phyloP scores from a whole-genome alignment of 2,113 vertebrate genomes.

The Brienomyrus brachyistius region DNA sequence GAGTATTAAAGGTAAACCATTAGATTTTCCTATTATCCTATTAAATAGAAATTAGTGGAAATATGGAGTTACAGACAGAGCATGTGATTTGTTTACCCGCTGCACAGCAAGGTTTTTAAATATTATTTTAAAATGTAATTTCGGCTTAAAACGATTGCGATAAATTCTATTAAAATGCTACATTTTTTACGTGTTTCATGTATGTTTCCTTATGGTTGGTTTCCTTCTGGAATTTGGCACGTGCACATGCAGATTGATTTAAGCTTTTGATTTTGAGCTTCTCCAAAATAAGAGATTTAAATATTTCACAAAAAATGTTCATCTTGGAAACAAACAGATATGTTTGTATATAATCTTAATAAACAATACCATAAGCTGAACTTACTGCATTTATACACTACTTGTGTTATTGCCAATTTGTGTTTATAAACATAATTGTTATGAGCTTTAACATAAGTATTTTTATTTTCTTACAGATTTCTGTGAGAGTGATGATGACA shows the following conservation, averaged over 20 bases:
- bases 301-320: not conserved
- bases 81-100: not conserved
- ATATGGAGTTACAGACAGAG: not conserved
- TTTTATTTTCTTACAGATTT: conserved; percentile 59
- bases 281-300: not conserved
- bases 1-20: conserved; percentile 81
- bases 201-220: not conserved
- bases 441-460: not conserved
- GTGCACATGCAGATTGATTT: not conserved
- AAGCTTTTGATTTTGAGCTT: not conserved
- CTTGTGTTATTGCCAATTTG: not conserved
- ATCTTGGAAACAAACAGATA: not conserved
- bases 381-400: not conserved
- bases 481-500: conserved; percentile 89
- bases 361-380: not conserved
- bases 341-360: not conserved
- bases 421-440: not conserved
- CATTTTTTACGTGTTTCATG: not conserved
- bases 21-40: not conserved
- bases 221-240: not conserved
- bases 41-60: not conserved
- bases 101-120: not conserved
- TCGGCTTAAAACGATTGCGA: not conserved
- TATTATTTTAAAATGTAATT: not conserved
- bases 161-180: not conserved